Percentiles rank a stretch among this genome's conserved stretches.
Evolutionary conservation across 2,888 invertebrate genomes (phyloP).

Genomic region (Cerceris rybyensis): DNA sequence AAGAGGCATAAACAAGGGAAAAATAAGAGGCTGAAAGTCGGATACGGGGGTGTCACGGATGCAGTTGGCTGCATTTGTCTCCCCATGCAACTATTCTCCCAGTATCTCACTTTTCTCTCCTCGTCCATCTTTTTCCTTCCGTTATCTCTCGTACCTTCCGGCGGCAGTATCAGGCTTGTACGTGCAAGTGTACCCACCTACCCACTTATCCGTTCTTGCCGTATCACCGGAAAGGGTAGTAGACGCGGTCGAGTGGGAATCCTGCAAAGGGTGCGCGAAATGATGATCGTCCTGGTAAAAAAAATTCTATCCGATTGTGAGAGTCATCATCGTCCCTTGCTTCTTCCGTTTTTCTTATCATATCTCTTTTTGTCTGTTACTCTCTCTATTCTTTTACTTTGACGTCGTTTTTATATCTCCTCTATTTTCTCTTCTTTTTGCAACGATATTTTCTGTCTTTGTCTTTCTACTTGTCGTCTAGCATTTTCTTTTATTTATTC

Average conservation of each 20-base stretch:
- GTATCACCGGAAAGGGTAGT: slow-evolving; percentile 16
- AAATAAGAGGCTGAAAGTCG: slow-evolving; percentile 43
- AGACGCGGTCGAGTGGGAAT: slow-evolving; percentile 12
- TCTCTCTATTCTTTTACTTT: not conserved
- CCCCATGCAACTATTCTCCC: slow-evolving; percentile 53
- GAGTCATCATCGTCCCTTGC: not conserved
- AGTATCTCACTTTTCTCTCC: slow-evolving; percentile 38
- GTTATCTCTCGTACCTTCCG: slow-evolving; percentile 7
- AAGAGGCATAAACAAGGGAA: slow-evolving; percentile 41
- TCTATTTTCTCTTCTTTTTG: not conserved
- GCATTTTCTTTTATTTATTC: not conserved
- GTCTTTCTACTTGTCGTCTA: not conserved
- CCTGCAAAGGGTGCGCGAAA: slow-evolving; percentile 11
- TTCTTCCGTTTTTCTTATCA: not conserved
- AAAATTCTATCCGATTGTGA: slow-evolving; percentile 6
- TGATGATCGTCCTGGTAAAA: slow-evolving; percentile 9
- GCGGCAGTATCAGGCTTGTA: slow-evolving; percentile 2
- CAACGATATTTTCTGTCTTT: no score
- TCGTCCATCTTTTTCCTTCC: slow-evolving; percentile 31
- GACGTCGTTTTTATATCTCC: not conserved
- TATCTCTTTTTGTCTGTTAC: not conserved
- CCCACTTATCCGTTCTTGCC: slow-evolving; percentile 16
- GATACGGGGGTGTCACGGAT: slow-evolving; percentile 43
- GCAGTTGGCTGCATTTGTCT: slow-evolving; percentile 65
- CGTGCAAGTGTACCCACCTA: slow-evolving; percentile 13